Evolutionary conservation across 2,113 vertebrate species (phyloP).

Genomic region (Colaptes auratus): DNA sequence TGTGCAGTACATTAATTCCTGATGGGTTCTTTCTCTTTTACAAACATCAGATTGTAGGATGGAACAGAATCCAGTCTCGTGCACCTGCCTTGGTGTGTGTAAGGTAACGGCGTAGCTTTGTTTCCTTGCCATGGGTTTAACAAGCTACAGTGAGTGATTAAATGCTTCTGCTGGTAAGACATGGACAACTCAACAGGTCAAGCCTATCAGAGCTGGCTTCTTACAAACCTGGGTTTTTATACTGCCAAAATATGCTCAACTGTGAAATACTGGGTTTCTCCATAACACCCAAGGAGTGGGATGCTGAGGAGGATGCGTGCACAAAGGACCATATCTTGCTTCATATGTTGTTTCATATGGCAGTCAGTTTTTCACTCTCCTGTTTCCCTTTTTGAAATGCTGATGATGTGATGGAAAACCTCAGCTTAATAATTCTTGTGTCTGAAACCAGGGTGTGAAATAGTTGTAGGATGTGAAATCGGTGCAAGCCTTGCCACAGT

Average conservation of each 20-base stretch:
- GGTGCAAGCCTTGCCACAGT: background rate
- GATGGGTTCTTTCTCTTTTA: conserved; percentile 36
- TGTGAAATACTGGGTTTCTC: background rate
- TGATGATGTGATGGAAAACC: background rate
- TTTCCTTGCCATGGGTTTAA: background rate
- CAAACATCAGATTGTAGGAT: conserved; percentile 2
- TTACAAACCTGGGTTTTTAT: background rate
- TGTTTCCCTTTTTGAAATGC: background rate
- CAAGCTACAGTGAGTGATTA: background rate
- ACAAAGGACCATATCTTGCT: background rate
- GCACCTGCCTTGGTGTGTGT: background rate
- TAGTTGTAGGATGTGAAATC: background rate
- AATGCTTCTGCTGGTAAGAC: background rate
- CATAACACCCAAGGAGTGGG: background rate
- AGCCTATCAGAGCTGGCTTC: background rate
- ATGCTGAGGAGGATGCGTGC: background rate
- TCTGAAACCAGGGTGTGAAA: background rate
- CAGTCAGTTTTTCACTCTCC: background rate
- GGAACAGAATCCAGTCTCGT: background rate
- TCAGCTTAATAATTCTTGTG: background rate
- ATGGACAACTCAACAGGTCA: background rate
- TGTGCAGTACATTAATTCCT: conserved; percentile 57
- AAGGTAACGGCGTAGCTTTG: background rate
- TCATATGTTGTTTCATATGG: background rate
- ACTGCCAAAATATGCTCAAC: background rate